Conservation (phyloP, 2,797 vertebrate genomes). For the Champsocephalus esox region DNA sequence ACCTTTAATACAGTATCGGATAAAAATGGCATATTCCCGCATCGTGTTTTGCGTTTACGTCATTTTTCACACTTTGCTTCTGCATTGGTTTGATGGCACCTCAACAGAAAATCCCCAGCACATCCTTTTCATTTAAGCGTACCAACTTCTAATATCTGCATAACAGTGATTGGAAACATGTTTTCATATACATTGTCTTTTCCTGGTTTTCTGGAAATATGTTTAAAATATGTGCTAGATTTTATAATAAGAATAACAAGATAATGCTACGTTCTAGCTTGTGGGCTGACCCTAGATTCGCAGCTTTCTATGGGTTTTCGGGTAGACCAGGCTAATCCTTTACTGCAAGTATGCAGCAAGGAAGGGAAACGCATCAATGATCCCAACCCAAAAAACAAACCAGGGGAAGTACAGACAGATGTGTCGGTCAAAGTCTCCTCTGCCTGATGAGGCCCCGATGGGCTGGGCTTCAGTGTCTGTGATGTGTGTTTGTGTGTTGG, state of each 20-base stretch:
- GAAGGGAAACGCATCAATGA: slow-evolving; percentile 22
- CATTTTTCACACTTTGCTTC: neutral
- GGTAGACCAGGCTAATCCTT: neutral
- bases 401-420: slow-evolving; percentile 61
- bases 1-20: neutral
- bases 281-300: neutral
- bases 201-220: too few relatives aligned
- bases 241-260: too few relatives aligned
- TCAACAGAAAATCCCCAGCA: neutral
- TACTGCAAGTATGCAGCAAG: neutral
- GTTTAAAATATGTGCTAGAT: neutral
- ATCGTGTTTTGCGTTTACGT: neutral
- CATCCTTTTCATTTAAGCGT: neutral
- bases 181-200: neutral
- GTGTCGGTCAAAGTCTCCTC: slow-evolving; percentile 59
- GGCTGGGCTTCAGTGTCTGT: slow-evolving; percentile 24
- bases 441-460: slow-evolving; percentile 37
- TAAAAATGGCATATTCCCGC: too few relatives aligned
- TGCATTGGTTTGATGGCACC: neutral
- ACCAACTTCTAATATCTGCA: neutral
- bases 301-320: neutral
- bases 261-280: too few relatives aligned
- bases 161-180: neutral
- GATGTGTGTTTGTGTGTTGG: neutral
- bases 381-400: slow-evolving; percentile 31